Evolutionary conservation across 1,140 invertebrate genomes (phyloP), one percentile per base, ranked within the genome.

Genomic region (Mya arenaria): DNA sequence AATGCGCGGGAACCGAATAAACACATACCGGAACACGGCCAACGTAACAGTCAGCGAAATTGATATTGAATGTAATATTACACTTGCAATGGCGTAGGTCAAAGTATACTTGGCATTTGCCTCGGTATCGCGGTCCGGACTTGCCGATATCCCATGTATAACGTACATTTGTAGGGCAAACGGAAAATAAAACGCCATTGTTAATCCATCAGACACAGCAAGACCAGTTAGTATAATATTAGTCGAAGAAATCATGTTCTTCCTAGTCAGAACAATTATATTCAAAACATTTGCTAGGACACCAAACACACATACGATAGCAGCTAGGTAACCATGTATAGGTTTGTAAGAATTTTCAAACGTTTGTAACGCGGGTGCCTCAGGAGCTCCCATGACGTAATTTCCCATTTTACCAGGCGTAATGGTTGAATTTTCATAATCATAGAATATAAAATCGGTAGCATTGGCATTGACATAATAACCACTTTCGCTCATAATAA

Each of bases 41-140:
- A 99, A 92, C 1, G 97, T 97, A 0, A 99, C 96, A 0, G 98
- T 98, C 82, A 99, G 91, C 95, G 96, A 98, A 69, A 98, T 98
- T 0, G 97, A 97, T 63, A 98, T 97, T n/a, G n/a, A 0, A 91
- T 99, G 98, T 89, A 96, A 94, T 1, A 97, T 96, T 95, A 94
- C 93, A 37, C 94, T 93, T 89, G 98, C 97, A 83, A 97, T 89
- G 44, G 91, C 91, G 79, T 91, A 92, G 62, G 89, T 90, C 68
- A 92, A 82, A 15, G 91, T 82, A 77, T 90, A 92, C 28, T 83
- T 83, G 10, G 89, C 89, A 44, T 87, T 86, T 30, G 52, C 55
- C 15, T 86, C 68, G 1, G 89, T 89, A 55, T 89, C 86, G 10
- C 88, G 52, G 25, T 86, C 73, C 6, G 84, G 82, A 25, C 69